A percentile compares a stretch with the other conserved stretches of the same genome.
Conservation (phyloP, 2,888 invertebrate genomes). For the Hirudinaria manillensis region DNA sequence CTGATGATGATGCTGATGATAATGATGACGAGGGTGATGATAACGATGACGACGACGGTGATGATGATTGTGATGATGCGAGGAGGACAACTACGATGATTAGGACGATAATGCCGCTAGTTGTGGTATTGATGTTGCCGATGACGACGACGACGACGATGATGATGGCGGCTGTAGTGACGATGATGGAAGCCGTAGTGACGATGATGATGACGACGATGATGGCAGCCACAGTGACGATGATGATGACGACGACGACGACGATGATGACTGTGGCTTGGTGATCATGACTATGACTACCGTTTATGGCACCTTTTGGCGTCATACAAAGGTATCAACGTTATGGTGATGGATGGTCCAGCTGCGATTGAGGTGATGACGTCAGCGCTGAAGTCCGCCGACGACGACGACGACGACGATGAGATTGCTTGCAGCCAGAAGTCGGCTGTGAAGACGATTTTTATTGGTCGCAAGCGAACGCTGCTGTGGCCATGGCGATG, state of each 20-base stretch:
- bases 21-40: conserved; percentile 7
- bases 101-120: background rate
- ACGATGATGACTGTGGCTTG: background rate
- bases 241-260: conserved; percentile 14
- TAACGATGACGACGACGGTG: background rate
- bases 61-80: no score
- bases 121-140: background rate
- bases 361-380: no score
- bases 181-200: conserved; percentile 12
- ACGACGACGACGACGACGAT: no score
- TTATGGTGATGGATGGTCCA: no score
- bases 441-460: no score
- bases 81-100: background rate
- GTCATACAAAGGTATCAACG: no score
- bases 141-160: background rate
- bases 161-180: conserved; percentile 12
- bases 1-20: background rate
- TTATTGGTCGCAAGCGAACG: background rate
- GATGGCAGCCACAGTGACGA: conserved; percentile 7
- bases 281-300: background rate
- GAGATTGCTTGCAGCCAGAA: no score
- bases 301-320: background rate
- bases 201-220: background rate
- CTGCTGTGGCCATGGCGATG: background rate
- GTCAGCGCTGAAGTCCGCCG: no score